Base-by-base conservation (phyloP, 2,888 invertebrate genomes). In the Nephrocerus scutellatus region DNA sequence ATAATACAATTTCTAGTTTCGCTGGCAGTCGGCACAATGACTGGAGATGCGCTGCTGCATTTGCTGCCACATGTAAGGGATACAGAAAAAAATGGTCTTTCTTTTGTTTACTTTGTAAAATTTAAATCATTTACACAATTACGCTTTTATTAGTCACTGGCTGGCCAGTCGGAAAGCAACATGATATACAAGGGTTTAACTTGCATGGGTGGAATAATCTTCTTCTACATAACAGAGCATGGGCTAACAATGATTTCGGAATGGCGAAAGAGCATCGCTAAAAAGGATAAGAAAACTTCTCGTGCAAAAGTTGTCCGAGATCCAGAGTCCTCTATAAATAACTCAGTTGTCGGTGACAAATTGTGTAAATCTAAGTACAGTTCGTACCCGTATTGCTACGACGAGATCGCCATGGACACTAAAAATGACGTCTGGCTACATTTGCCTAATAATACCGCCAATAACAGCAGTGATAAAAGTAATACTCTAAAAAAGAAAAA, bases 11-110 rank as follows among this genome's bases (percentile, higher is more conserved):
- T 91, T 66, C 73, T 95, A 45, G 90, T 95, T 3, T 91, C 93
- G 1, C 71, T 95, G 49, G 95, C 95, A 12, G 86, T 95, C 21
- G 95, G 92, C 0, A 89, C 91, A 0, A 71, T 92, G 41, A 82
- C 87, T 30, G 93, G 93, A 0, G 95, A 95, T 70, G 93, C 93
- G 1, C 70, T 95, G 29, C 70, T 95, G 42, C 95, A 95, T 74
- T 75, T 95, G 19, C 72, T 95, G 63, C 95, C 95, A 14, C 90
- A 91, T 61, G 89, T 88, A 41, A 79, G 66, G 38, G n/a, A n/a
- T 54, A 37, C 1, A 6, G 2, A 21, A 14, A 34, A 15, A 16
- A 5, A 12, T 9, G 16, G 4, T 21, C n/a, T n/a, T n/a, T n/a
- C n/a, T n/a, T n/a, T n/a, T n/a, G n/a, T n/a, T n/a, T n/a, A n/a